phyloP scores from a whole-genome alignment of 2,113 vertebrate genomes.

The Climacteris rufus region DNA sequence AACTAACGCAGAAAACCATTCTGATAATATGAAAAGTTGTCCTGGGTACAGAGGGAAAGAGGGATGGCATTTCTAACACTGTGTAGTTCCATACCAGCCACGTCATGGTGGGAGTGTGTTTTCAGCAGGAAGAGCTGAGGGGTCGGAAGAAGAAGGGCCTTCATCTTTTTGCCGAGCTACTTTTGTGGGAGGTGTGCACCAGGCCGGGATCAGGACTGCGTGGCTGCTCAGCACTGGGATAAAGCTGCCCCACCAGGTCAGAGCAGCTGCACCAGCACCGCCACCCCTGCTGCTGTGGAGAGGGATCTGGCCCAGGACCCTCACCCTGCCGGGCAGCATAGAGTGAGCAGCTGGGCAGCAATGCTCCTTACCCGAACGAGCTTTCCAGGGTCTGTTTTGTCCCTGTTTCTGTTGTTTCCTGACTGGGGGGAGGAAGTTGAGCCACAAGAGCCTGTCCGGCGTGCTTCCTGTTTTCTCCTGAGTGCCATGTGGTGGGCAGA shows the following conservation, averaged over 20 bases:
- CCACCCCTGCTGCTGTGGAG: not conserved
- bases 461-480: accelerated
- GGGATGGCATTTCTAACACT: not conserved
- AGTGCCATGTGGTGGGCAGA: not conserved
- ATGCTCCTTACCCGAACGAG: accelerated
- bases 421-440: not conserved
- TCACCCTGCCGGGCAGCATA: accelerated
- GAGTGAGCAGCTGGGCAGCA: not conserved
- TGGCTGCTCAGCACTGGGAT: not conserved
- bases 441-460: accelerated
- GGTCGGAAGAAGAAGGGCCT: not conserved
- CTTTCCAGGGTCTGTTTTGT: too few species aligned
- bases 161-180: accelerated
- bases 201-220: accelerated
- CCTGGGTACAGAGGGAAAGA: not conserved
- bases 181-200: too few species aligned
- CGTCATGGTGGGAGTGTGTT: accelerated
- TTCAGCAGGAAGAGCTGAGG: not conserved
- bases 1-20: not conserved
- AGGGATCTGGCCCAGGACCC: accelerated
- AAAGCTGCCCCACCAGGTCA: accelerated
- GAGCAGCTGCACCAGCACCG: too few species aligned
- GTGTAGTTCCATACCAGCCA: not conserved
- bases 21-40: not conserved
- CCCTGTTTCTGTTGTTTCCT: not conserved